Conservation (phyloP, 2,888 invertebrate genomes). For the Drosophila merina region DNA sequence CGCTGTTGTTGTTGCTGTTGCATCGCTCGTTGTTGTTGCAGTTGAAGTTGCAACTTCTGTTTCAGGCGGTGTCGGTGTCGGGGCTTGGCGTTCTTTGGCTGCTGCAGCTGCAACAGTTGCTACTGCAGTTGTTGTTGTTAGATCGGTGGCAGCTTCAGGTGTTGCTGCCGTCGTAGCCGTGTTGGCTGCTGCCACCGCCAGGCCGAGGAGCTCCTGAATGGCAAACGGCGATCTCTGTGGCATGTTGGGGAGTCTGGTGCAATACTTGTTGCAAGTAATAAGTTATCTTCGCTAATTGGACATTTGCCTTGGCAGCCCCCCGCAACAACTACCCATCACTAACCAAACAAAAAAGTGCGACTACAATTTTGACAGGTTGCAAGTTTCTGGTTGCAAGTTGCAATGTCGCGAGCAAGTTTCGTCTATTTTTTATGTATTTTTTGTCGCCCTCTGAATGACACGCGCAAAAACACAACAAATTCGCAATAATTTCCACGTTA, state of each 20-base stretch:
- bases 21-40: constrained; percentile 5
- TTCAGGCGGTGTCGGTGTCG: constrained; percentile 40
- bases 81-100: constrained; percentile 36
- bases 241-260: constrained; percentile 59
- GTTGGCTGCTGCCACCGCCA: constrained; percentile 73
- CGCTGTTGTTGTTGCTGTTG: constrained; percentile 22
- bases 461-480: constrained; percentile 81
- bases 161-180: constrained; percentile 32
- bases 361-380: not conserved
- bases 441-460: constrained; percentile 11
- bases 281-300: not conserved
- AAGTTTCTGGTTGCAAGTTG: constrained; percentile 3
- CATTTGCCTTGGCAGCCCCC: constrained; percentile 6
- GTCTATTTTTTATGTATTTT: too few relatives aligned
- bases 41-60: constrained; percentile 9
- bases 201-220: constrained; percentile 84
- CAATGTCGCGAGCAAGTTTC: constrained; percentile 5
- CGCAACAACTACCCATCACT: not conserved
- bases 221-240: constrained; percentile 84
- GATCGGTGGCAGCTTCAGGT: constrained; percentile 9
- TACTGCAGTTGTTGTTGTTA: constrained; percentile 15
- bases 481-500: constrained; percentile 83
- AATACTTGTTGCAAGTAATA: not conserved
- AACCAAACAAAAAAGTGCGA: constrained; percentile 3
- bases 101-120: not conserved